These are phyloP conservation scores for Euleptes europaea DNA, from an alignment of 2,113 vertebrate species.

Conservation along the genomic window DNA sequence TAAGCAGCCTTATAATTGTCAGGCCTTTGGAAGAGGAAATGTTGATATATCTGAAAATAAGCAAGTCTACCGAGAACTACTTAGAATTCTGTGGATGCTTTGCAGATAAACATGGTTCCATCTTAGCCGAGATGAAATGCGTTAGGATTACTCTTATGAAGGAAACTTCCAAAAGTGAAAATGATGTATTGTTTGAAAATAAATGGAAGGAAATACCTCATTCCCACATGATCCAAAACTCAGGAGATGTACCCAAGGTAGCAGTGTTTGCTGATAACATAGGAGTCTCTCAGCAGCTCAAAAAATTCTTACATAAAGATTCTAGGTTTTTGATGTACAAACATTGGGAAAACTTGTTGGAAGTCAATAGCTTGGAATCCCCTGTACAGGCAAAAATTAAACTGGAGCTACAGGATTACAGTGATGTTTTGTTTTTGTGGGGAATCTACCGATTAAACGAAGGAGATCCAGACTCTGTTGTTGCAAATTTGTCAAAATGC, in stretches of 20 bases:
- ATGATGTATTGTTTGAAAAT: slow-evolving; percentile 80
- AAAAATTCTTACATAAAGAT: slow-evolving; percentile 70
- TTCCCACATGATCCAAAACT: background rate
- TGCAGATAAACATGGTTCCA: slow-evolving; percentile 72
- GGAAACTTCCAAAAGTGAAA: slow-evolving; percentile 44
- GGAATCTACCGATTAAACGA: slow-evolving; percentile 75
- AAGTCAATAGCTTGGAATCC: slow-evolving; percentile 30
- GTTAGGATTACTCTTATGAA: slow-evolving; percentile 78
- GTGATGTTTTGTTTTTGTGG: slow-evolving; percentile 81
- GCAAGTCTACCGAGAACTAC: slow-evolving; percentile 67
- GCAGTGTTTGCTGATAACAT: slow-evolving; percentile 82
- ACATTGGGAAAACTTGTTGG: slow-evolving; percentile 56
- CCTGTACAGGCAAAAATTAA: slow-evolving; percentile 51
- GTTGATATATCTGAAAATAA: slow-evolving; percentile 81
- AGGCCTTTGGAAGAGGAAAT: slow-evolving; percentile 79
- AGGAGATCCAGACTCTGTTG: slow-evolving; percentile 57
- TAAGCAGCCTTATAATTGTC: slow-evolving; percentile 77
- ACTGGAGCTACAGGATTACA: slow-evolving; percentile 54
- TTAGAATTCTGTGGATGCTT: slow-evolving; percentile 87
- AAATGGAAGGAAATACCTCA: slow-evolving; percentile 57
- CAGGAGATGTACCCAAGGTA: slow-evolving; percentile 63
- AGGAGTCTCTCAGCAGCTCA: slow-evolving; percentile 75
- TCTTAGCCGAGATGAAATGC: slow-evolving; percentile 79
- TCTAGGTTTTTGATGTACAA: slow-evolving; percentile 68
- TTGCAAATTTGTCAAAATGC: slow-evolving; percentile 73